Conservation (phyloP, 2,888 invertebrate species). For the Polydrusus tereticollis region DNA sequence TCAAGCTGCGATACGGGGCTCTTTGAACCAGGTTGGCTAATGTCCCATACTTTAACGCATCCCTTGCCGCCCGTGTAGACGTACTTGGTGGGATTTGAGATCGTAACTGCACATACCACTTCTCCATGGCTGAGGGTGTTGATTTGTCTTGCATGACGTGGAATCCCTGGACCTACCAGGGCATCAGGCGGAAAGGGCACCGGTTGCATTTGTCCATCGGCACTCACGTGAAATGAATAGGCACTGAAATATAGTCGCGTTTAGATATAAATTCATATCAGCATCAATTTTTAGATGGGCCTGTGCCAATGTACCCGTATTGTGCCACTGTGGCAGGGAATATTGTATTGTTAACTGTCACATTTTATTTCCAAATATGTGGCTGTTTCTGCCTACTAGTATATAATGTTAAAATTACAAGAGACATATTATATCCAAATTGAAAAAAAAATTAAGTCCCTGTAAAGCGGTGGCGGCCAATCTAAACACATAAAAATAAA, state of each 20-base stretch:
- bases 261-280: too few relatives aligned
- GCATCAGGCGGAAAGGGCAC: constrained; percentile 97
- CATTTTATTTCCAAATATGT: too few relatives aligned
- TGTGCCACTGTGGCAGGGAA: too few relatives aligned
- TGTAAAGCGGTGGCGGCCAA: too few relatives aligned
- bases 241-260: constrained; percentile 74
- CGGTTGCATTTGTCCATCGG: constrained; percentile 88
- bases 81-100: constrained; percentile 87
- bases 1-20: constrained; percentile 88
- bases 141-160: constrained; percentile 89
- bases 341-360: too few relatives aligned
- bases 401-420: too few relatives aligned
- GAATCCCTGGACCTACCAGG: constrained; percentile 91
- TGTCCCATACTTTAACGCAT: constrained; percentile 90
- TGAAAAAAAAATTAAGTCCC: too few relatives aligned
- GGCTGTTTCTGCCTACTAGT: too few relatives aligned
- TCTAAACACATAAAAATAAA: too few relatives aligned
- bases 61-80: constrained; percentile 99
- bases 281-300: too few relatives aligned
- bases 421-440: too few relatives aligned
- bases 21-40: constrained; percentile 81
- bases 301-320: too few relatives aligned
- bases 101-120: constrained; percentile 97
- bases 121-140: constrained; percentile 95
- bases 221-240: constrained; percentile 94